These are phyloP conservation scores for Ciconia nigra DNA, from an alignment of 2,797 vertebrate genomes.

Conservation along the genomic window DNA sequence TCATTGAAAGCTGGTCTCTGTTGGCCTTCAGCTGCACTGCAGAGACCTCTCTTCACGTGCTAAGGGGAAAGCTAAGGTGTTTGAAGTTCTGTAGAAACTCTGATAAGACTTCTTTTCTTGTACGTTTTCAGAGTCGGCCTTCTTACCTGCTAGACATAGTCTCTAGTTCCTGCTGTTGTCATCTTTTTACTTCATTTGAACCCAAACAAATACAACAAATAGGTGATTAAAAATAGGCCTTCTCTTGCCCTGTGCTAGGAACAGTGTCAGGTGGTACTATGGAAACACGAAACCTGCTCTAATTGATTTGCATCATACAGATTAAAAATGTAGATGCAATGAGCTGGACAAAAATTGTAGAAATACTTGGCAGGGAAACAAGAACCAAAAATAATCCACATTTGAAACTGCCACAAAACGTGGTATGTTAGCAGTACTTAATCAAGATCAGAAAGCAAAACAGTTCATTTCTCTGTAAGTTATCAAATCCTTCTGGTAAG, in stretches of 20 bases:
- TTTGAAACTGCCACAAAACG: conserved; percentile 42
- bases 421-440: conserved; percentile 29
- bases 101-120: not conserved
- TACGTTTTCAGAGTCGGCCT: not conserved
- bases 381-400: not conserved
- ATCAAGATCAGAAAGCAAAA: conserved; percentile 71
- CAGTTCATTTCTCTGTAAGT: conserved; percentile 75
- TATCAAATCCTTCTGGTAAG: conserved; percentile 80
- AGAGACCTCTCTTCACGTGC: not conserved
- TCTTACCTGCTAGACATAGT: not conserved
- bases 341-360: not conserved
- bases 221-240: not conserved
- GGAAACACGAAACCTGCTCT: not conserved
- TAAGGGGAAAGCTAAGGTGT: not conserved
- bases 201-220: not conserved
- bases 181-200: not conserved
- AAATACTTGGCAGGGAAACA: not conserved
- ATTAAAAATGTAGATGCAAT: not conserved
- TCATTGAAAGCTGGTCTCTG: not conserved
- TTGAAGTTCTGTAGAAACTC: not conserved
- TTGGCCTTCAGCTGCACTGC: not conserved
- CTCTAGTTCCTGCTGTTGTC: not conserved
- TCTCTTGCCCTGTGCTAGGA: not conserved
- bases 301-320: not conserved
- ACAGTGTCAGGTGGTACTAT: not conserved